Evolutionary conservation across 1,140 invertebrate species (phyloP).

Genomic region (Tetragnatha versicolor): DNA sequence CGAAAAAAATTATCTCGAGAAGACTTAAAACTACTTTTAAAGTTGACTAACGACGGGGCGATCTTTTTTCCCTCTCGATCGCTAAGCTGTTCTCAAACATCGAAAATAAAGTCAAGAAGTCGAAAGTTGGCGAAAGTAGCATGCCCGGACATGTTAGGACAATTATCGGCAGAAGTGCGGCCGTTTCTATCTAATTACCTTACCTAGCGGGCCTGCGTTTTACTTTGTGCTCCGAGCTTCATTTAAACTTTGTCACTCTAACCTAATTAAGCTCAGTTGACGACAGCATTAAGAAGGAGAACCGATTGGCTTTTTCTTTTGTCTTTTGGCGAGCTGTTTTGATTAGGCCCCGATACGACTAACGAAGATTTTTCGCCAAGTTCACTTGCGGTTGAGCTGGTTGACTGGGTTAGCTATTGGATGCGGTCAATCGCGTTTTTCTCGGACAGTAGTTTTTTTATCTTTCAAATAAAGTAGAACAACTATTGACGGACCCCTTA

Average conservation of each 20-base stretch:
- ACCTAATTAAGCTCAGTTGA: conserved; percentile 49
- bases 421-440: no score
- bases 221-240: conserved; percentile 33
- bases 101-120: conserved; percentile 51
- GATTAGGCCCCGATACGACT: conserved; percentile 12
- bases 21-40: conserved; percentile 47
- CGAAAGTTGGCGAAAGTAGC: conserved; percentile 48
- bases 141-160: conserved; percentile 49
- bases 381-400: no score
- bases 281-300: conserved; percentile 3
- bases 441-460: no score
- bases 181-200: conserved; percentile 44
- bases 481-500: no score
- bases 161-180: conserved; percentile 28
- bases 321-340: conserved; percentile 28
- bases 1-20: neutral
- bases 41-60: conserved; percentile 26
- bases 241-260: conserved; percentile 51
- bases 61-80: conserved; percentile 39
- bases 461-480: no score
- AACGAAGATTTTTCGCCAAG: no score
- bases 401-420: no score
- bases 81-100: conserved; percentile 47
- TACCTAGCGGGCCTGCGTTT: conserved; percentile 27
- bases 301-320: conserved; percentile 45